These are phyloP conservation scores for Galeopsomyia nigrocyanea DNA, from an alignment of 2,888 invertebrate species.

Conservation along the genomic window DNA sequence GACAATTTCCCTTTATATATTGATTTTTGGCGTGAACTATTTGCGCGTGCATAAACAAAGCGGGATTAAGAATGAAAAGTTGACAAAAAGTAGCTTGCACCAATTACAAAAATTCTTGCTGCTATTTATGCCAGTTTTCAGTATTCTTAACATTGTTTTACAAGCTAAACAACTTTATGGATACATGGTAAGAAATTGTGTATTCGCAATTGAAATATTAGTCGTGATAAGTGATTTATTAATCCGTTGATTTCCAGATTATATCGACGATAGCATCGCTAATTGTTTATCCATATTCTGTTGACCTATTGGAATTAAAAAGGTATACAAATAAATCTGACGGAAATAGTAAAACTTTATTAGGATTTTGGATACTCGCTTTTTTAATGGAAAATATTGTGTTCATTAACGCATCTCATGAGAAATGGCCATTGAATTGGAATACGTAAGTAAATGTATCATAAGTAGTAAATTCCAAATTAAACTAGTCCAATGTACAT, in stretches of 20 bases:
- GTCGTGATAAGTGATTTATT: no score
- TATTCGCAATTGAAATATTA: no score
- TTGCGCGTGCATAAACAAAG: slow-evolving; percentile 86
- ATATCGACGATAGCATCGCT: slow-evolving; percentile 71
- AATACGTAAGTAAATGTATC: slow-evolving; percentile 79
- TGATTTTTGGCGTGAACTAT: slow-evolving; percentile 85
- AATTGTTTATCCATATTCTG: slow-evolving; percentile 82
- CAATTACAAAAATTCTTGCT: slow-evolving; percentile 82
- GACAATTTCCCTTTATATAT: slow-evolving; percentile 80
- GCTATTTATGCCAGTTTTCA: slow-evolving; percentile 79
- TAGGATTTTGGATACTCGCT: slow-evolving; percentile 91
- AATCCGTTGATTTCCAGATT: no score
- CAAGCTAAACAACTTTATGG: slow-evolving; percentile 83
- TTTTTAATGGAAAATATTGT: slow-evolving; percentile 89
- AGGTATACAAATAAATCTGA: slow-evolving; percentile 81
- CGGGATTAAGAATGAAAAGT: slow-evolving; percentile 79
- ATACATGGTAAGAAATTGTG: slow-evolving; percentile 79
- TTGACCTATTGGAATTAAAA: slow-evolving; percentile 83
- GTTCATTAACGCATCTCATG: slow-evolving; percentile 87
- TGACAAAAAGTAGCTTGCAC: slow-evolving; percentile 79
- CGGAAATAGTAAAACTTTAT: slow-evolving; percentile 90
- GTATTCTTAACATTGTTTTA: slow-evolving; percentile 79
- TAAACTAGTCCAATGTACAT: no score
- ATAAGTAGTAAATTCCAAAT: no score
- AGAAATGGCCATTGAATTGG: slow-evolving; percentile 94